Evolutionary conservation across 2,113 vertebrate genomes (phyloP).

Genomic region (Progne subis): DNA sequence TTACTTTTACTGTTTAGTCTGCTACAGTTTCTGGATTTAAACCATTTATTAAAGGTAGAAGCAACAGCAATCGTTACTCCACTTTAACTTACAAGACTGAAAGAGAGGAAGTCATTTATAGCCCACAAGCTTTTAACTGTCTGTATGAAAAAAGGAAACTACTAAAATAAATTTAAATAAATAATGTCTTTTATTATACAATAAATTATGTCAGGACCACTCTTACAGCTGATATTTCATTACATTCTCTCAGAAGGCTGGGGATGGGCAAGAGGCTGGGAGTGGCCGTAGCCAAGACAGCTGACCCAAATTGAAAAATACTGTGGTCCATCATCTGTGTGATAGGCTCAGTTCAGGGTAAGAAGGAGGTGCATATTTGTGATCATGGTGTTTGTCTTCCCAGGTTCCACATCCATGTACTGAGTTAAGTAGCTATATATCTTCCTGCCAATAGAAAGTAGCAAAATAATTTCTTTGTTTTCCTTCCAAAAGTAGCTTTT

Average conservation of each 20-base stretch:
- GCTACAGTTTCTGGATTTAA: not conserved
- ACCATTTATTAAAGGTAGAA: not conserved
- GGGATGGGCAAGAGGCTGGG: not conserved
- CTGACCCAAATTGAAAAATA: not conserved
- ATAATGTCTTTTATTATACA: not conserved
- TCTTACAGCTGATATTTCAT: not conserved
- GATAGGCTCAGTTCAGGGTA: not conserved
- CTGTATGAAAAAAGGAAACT: not conserved
- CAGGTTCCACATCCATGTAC: accelerated
- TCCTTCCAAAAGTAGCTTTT: not conserved
- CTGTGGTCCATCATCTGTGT: not conserved
- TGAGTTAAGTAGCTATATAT: not conserved
- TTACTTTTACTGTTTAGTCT: not conserved
- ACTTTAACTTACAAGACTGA: not conserved
- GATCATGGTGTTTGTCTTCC: not conserved
- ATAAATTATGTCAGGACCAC: not conserved
- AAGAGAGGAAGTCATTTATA: not conserved
- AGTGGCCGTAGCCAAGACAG: not conserved
- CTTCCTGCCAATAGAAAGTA: not conserved
- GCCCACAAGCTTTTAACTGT: not conserved
- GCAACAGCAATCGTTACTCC: not conserved
- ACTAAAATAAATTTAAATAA: not conserved
- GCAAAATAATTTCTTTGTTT: not conserved
- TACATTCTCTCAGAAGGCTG: not conserved
- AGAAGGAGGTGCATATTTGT: not conserved